Evolutionary conservation across 2,113 vertebrate genomes (phyloP), one percentile per base, ranked within the genome.

Genomic region (Dasypus novemcinctus): DNA sequence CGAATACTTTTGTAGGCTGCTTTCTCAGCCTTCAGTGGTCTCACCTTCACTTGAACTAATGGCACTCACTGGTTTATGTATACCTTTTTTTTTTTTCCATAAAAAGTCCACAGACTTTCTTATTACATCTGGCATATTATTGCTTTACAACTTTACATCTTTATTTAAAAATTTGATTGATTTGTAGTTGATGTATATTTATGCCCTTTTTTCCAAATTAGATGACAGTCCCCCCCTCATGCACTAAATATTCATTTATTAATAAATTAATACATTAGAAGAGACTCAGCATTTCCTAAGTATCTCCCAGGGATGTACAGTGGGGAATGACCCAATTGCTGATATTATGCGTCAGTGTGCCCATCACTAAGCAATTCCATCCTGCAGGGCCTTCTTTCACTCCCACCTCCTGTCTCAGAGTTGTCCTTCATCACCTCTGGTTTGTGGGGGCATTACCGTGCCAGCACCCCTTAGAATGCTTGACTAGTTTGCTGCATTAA

Each of bases 401-500:
- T 13, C 8, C 29, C 7, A 20, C 57, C 59, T 94, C 38, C 52
- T 90, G 49, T 71, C 38, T 83, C 52, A 76, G 66, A 80, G 20
- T 52, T 2, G 0, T 64, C 23, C 5, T 13, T 52, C 1, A 63
- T 41, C 76, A 64, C n/a, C 83, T 94, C 1, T 0, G 38, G 41
- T 90, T 96, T 79, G 59, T 0, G 0, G 66, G 57, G 29, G 4
- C 78, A 85, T 31, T 57, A 52, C n/a, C 38, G 33, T 87, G 71
- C 88, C 93, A 96, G 68, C 31, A 57, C 69, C 38, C 31, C n/a
- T 49, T 68, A 72, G 57, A 90, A 94, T 78, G 46, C 46, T 96
- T 93, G 88, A 57, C 68, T 59, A n/a, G 38, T 78, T 87, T 93
- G 94, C 29, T 92, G 75, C 38, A 71, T 87, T 94, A 31, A 88